phyloP scores from a whole-genome alignment of 1,140 invertebrate species.

The Zaprionus camerounensis region DNA sequence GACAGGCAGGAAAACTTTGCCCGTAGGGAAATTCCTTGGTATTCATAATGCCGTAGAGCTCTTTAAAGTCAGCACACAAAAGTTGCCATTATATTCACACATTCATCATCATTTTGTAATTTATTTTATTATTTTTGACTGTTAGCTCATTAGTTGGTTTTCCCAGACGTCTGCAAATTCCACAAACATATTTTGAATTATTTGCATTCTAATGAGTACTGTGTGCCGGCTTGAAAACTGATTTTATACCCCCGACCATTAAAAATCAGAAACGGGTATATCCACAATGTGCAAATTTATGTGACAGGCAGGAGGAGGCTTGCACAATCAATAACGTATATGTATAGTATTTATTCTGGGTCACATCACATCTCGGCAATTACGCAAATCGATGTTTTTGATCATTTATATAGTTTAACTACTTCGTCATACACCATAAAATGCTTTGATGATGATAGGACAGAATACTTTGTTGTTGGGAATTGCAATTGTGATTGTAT shows the following conservation, averaged over 20 bases:
- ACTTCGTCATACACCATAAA: too few species aligned
- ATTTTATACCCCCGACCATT: not conserved
- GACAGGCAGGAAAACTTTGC: not conserved
- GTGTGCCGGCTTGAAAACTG: not conserved
- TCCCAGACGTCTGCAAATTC: not conserved
- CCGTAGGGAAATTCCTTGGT: not conserved
- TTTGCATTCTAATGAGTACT: not conserved
- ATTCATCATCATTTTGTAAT: slow-evolving; percentile 6
- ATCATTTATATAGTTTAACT: too few species aligned
- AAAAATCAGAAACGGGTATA: not conserved
- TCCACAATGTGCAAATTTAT: not conserved
- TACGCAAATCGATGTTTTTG: too few species aligned
- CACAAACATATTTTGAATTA: not conserved
- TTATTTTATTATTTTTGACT: slow-evolving; percentile 2
- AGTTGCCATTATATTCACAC: not conserved
- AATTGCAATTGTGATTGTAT: too few species aligned
- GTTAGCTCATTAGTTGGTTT: slow-evolving; percentile 8
- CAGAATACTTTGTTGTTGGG: too few species aligned
- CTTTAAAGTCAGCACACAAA: not conserved
- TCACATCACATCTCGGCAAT: too few species aligned
- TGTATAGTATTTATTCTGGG: too few species aligned
- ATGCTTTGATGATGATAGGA: too few species aligned
- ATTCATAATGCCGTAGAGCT: not conserved
- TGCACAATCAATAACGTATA: too few species aligned
- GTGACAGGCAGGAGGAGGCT: too few species aligned